Evolutionary conservation across 1,140 invertebrate genomes (phyloP).

Genomic region (Helicoverpa zea): DNA sequence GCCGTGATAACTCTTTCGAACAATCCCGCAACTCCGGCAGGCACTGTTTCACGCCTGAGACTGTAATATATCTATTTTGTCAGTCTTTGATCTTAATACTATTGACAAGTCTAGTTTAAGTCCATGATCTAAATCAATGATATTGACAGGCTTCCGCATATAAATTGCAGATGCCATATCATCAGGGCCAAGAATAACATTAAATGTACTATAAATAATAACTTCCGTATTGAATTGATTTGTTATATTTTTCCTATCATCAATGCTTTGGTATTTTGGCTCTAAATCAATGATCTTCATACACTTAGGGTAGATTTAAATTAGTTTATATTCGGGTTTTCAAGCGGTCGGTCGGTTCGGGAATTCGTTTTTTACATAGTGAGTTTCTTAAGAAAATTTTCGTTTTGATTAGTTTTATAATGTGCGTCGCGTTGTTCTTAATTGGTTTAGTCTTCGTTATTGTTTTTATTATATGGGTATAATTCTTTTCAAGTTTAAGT

Average conservation of each 20-base stretch:
- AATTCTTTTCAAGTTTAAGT: slow-evolving; percentile 11
- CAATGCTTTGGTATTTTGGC: neutral
- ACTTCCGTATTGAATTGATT: neutral
- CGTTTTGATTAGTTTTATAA: neutral
- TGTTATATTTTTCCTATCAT: slow-evolving; percentile 3
- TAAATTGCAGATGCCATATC: neutral
- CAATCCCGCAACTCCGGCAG: no score
- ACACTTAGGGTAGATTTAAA: neutral
- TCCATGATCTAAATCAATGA: neutral
- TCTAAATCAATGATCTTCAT: neutral
- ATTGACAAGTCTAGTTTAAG: no score
- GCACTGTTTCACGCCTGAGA: no score
- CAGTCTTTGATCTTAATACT: no score
- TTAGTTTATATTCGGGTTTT: slow-evolving; percentile 8
- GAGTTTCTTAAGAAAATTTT: slow-evolving; percentile 9
- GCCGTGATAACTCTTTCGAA: no score
- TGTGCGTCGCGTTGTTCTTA: neutral
- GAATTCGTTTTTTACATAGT: slow-evolving; percentile 2
- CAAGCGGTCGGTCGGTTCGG: neutral
- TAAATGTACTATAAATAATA: neutral
- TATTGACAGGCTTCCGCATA: neutral
- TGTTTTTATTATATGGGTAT: slow-evolving; percentile 30
- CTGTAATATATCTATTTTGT: no score
- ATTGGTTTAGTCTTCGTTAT: slow-evolving; percentile 4
- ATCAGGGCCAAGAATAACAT: neutral